phyloP scores from a whole-genome alignment of 2,888 invertebrate genomes.

The Drosophila setosimentum region DNA sequence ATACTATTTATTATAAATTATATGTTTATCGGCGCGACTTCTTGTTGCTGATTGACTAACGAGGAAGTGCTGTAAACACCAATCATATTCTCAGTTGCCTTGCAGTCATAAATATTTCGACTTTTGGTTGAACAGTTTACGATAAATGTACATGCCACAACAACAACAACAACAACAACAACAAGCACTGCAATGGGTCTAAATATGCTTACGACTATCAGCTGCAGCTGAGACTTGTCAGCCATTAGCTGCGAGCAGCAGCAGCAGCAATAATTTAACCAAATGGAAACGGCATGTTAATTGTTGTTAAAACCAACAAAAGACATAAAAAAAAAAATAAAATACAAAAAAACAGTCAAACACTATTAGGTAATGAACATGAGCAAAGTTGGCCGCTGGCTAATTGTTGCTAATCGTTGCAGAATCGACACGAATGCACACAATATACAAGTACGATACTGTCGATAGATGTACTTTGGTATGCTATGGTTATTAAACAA shows the following conservation, averaged over 20 bases:
- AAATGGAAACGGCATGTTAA: conserved; percentile 73
- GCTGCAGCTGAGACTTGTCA: conserved; percentile 33
- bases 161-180: conserved; percentile 1
- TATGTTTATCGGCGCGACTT: conserved; percentile 36
- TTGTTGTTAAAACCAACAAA: conserved; percentile 52
- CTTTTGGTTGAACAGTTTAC: conserved; percentile 54
- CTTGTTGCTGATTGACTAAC: conserved; percentile 66
- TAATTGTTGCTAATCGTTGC: conserved; percentile 78
- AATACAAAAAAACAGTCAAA: conserved; percentile 31
- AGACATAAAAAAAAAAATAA: conserved; percentile 16
- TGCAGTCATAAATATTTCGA: conserved; percentile 64
- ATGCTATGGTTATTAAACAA: conserved; percentile 46
- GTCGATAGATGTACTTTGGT: conserved; percentile 7
- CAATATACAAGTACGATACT: neutral
- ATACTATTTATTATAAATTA: conserved; percentile 6
- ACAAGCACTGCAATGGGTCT: neutral
- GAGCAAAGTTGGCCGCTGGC: conserved; percentile 55
- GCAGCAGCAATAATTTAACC: conserved; percentile 37
- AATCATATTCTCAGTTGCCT: conserved; percentile 6
- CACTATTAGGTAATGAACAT: conserved; percentile 73
- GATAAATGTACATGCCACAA: conserved; percentile 57
- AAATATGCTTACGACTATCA: conserved; percentile 50
- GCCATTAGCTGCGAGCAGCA: conserved; percentile 49
- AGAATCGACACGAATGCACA: conserved; percentile 69
- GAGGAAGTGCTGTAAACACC: conserved; percentile 33